A percentile compares a stretch with the other conserved stretches of the same genome.
These are phyloP conservation scores for Apis cerana DNA, from an alignment of 1,140 invertebrate genomes.

Conservation along the genomic window DNA sequence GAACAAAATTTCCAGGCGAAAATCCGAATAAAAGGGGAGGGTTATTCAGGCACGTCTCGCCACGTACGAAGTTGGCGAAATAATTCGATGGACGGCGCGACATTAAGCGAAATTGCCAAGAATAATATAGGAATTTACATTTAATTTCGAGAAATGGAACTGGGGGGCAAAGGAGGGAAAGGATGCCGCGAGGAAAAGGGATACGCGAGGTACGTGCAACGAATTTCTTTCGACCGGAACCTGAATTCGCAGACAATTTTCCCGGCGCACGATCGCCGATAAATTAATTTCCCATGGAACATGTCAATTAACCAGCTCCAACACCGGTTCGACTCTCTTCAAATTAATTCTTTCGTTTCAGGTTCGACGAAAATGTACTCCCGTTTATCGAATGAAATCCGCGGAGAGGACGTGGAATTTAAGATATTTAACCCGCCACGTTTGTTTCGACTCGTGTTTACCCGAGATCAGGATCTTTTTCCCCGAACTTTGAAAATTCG, in stretches of 20 bases:
- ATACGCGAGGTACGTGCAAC: constrained; percentile 10
- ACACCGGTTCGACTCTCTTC: neutral
- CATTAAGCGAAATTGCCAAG: constrained; percentile 10
- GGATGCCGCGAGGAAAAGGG: neutral
- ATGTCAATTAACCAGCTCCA: constrained; percentile 21
- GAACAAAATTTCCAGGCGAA: neutral
- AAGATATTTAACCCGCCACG: no score
- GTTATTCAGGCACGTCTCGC: neutral
- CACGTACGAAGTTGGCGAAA: constrained; percentile 3
- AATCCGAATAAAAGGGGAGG: neutral
- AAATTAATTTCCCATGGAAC: constrained; percentile 26
- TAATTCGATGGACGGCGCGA: neutral
- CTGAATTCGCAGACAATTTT: constrained; percentile 31
- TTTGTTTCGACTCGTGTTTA: no score
- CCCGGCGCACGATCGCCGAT: constrained; percentile 11
- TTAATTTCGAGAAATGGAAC: constrained; percentile 28
- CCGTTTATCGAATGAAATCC: neutral
- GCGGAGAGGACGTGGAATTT: no score
- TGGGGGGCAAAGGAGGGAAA: neutral
- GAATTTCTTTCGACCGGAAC: constrained; percentile 6
- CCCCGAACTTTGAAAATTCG: neutral
- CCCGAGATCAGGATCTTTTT: no score
- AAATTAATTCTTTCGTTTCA: constrained; percentile 18
- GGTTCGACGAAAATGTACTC: neutral
- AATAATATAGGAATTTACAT: constrained; percentile 44